Conservation (phyloP, 2,888 invertebrate genomes). For the Dicyrtomina minuta region DNA sequence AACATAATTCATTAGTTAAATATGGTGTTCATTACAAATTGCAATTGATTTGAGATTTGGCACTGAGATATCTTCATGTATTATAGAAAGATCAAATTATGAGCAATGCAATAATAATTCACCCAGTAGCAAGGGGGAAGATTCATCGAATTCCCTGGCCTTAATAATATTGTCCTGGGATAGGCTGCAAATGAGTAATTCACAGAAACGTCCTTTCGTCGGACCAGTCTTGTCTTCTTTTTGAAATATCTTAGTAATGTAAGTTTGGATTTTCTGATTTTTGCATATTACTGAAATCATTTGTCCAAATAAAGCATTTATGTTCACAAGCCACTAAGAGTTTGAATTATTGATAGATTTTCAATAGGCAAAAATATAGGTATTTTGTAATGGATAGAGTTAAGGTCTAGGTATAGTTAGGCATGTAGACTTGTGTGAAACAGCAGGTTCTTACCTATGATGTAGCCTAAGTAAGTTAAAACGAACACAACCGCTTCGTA, state of each 20-base stretch:
- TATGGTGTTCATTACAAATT: not conserved
- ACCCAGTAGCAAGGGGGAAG: slow-evolving; percentile 17
- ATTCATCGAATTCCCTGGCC: not conserved
- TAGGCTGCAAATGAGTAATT: slow-evolving; percentile 15
- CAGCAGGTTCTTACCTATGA: slow-evolving; percentile 72
- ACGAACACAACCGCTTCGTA: slow-evolving; percentile 78
- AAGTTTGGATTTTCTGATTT: slow-evolving; percentile 3
- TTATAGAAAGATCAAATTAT: too few species aligned
- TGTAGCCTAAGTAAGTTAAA: slow-evolving; percentile 74
- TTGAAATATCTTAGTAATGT: too few species aligned
- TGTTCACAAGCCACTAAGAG: too few species aligned
- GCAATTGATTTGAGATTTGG: not conserved
- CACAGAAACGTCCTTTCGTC: not conserved
- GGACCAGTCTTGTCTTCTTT: slow-evolving; percentile 5
- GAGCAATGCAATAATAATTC: not conserved
- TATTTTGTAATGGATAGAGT: too few species aligned
- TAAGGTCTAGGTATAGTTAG: too few species aligned
- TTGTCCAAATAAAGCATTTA: too few species aligned
- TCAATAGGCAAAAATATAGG: too few species aligned
- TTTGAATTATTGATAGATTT: too few species aligned
- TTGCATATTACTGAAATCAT: slow-evolving; percentile 6
- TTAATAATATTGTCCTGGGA: slow-evolving; percentile 19
- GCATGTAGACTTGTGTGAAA: too few species aligned
- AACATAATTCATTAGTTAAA: not conserved
- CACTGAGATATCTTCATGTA: too few species aligned